Percentiles rank a stretch among this genome's conserved stretches.
phyloP scores from a whole-genome alignment of 2,888 invertebrate genomes.

The Ecliptopera silaceata region DNA sequence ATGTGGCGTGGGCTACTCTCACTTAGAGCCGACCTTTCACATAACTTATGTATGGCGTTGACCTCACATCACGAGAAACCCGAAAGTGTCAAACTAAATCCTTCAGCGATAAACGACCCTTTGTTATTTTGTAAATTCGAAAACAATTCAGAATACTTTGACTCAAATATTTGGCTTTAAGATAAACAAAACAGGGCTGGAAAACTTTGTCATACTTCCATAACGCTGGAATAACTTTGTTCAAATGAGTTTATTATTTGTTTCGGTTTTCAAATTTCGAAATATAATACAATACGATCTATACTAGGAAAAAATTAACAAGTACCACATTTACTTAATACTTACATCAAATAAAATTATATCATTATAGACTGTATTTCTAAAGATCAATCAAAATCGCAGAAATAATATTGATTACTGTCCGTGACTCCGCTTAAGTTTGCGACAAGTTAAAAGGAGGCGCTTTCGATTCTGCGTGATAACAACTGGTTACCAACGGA shows the following conservation, averaged over 20 bases:
- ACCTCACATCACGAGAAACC: conserved; percentile 18
- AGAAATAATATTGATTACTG: no score
- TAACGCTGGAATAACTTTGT: conserved; percentile 9
- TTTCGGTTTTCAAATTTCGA: conserved; percentile 5
- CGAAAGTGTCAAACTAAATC: conserved; percentile 19
- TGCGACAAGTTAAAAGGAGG: no score
- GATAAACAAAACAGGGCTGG: conserved; percentile 18
- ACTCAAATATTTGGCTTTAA: conserved; percentile 23
- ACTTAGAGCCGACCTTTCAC: conserved; percentile 14
- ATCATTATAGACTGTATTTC: no score
- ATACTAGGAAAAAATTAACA: no score
- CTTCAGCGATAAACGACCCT: conserved; percentile 8
- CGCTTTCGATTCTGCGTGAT: no score
- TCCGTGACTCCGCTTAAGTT: no score
- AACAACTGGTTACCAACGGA: no score
- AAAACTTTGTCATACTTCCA: conserved; percentile 20
- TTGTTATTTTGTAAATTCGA: conserved; percentile 14
- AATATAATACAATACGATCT: conserved; percentile 1
- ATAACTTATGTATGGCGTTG: conserved; percentile 14
- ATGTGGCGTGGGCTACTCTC: conserved; percentile 2
- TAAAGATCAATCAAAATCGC: no score
- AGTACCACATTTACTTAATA: no score
- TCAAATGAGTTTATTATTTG: conserved; percentile 12
- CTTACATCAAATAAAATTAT: no score
- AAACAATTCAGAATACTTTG: conserved; percentile 21